phyloP scores from a whole-genome alignment of 2,113 vertebrate species.

The Lota lota region DNA sequence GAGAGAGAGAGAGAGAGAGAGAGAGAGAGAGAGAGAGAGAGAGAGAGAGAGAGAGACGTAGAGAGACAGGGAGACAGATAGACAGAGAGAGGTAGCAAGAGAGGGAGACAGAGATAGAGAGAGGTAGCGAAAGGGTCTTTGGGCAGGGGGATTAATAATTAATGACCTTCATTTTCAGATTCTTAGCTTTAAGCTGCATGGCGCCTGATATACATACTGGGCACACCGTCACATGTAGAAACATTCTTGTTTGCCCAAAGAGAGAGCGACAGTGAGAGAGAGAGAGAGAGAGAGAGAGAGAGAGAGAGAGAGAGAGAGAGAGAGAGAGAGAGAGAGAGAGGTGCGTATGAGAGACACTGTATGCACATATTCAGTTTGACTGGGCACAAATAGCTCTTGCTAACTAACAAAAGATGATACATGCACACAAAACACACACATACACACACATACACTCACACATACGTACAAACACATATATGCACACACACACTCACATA shows the following conservation, averaged over 20 bases:
- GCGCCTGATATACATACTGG: slow-evolving; percentile 89
- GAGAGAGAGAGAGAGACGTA: too few species aligned
- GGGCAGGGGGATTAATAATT: slow-evolving; percentile 82
- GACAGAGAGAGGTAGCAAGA: too few species aligned
- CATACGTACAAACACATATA: background rate
- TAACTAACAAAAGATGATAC: background rate
- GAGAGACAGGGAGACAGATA: too few species aligned
- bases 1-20: too few species aligned
- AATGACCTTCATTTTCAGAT: slow-evolving; percentile 92
- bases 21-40: too few species aligned
- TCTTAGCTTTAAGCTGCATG: slow-evolving; percentile 92
- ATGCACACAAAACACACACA: background rate
- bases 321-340: too few species aligned
- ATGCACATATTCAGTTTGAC: background rate
- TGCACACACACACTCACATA: background rate
- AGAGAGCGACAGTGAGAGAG: background rate
- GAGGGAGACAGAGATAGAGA: too few species aligned
- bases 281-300: background rate
- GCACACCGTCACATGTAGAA: slow-evolving; percentile 81
- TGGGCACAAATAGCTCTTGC: background rate
- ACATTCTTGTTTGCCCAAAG: slow-evolving; percentile 70
- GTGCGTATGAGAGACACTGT: too few species aligned
- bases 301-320: background rate
- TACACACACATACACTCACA: too few species aligned
- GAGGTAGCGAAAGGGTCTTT: too few species aligned